Percentiles rank a stretch among this genome's conserved stretches.
Conservation (phyloP, 2,888 invertebrate genomes). For the Miltochrista miniata region DNA sequence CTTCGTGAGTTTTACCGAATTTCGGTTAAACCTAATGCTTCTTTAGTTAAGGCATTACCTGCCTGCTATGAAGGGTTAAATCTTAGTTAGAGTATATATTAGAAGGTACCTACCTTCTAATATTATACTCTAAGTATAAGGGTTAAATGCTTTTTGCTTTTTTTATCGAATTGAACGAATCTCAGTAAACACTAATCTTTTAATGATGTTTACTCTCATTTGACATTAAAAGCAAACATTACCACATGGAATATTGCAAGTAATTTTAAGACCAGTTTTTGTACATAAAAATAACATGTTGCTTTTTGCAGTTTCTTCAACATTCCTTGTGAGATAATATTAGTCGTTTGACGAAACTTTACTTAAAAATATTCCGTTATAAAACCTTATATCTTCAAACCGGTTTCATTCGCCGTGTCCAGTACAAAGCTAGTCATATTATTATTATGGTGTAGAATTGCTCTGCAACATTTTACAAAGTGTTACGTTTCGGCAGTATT, state of each 20-base stretch:
- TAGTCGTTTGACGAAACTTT: constrained; percentile 28
- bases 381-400: constrained; percentile 19
- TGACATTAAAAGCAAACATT: constrained; percentile 23
- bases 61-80: no score
- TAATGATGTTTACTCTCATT: constrained; percentile 13
- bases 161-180: not conserved
- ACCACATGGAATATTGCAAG: constrained; percentile 14
- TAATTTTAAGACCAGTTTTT: constrained; percentile 36
- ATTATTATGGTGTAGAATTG: constrained; percentile 10
- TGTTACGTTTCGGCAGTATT: constrained; percentile 18
- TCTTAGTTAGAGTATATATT: no score
- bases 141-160: not conserved
- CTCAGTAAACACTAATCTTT: not conserved
- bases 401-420: constrained; percentile 15
- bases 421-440: constrained; percentile 13
- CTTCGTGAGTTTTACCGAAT: not conserved
- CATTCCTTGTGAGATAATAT: constrained; percentile 54
- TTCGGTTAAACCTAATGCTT: no score
- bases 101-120: no score
- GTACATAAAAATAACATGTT: constrained; percentile 27
- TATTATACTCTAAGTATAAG: no score
- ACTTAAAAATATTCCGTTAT: constrained; percentile 18
- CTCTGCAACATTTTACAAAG: constrained; percentile 15
- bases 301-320: constrained; percentile 41
- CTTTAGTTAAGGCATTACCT: no score